Base-by-base conservation (phyloP, 2,797 vertebrate genomes). In the Apodemus agrarius region DNA sequence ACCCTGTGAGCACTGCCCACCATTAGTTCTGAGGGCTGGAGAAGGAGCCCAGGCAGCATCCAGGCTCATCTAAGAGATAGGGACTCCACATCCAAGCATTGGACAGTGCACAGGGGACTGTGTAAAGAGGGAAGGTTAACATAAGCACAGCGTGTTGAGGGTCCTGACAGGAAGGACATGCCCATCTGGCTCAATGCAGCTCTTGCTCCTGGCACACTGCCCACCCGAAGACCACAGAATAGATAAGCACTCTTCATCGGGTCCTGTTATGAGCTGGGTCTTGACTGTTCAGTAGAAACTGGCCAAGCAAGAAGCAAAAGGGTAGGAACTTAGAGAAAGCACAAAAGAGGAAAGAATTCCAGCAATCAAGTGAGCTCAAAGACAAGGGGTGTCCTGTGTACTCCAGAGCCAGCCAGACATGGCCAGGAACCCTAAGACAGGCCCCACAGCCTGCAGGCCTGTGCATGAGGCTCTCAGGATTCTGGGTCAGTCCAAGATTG, bases 401-500 rank as follows among this genome's bases (percentile, higher is more conserved):
- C 54, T 54, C n/a, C 29, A 54, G 49, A 54, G 49, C 57, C 93
- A 40, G 40, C 43, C 86, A 31, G 17, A 24, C 29, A 34, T 46
- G 21, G 22, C 81, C 31, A 0, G 3, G 31, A 40, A 40, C 83
- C 82, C 63, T 52, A 26, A 17, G 5, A 29, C 0, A 0, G 63
- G 40, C 46, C 54, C 69, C 54, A 8, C 63, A 12, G 24, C 14
- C 90, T 61, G 17, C 52, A 0, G 4, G 54, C n/a, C 81, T 46
- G 59, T 37, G 22, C 49, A n/a, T 0, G 49, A 49, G 74, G 10
- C 31, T 54, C 49, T n/a, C n/a, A 0, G 43, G 49, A 13, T 67
- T 1, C 1, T 1, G n/a, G 40, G 8, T 37, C 16, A 11, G 75
- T 26, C 26, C 61, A 40, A 26, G 80, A 24, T 21, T 0, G 1